Evolutionary conservation across 30 jellyfish, hydroid and myxozoan genomes (phyloP), one percentile per base, ranked within the genome.

Genomic region (Catostylus mosaicus): DNA sequence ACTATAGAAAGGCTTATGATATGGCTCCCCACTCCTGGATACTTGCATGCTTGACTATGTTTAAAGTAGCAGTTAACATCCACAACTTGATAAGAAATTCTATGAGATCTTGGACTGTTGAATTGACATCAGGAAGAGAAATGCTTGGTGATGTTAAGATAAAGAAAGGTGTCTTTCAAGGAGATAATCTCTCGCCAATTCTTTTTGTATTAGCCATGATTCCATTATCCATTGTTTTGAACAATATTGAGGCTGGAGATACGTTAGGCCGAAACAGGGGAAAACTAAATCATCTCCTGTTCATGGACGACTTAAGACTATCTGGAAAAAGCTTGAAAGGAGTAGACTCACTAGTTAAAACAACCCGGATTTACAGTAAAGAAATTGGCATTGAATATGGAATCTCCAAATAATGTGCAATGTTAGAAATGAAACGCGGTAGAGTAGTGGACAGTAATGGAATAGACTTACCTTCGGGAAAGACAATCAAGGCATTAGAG

Each of bases 81-180:
- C 1, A 3, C 18, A 43, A 35, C 34, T 34, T 75, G 29, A 16
- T 75, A 50, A 36, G 34, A 12, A n/a, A 75, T 62, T 0, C 40
- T 0, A 54, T 75, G 78, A 54, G n/a, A 20, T 2, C 26, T 32
- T 75, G 75, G 87, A 75, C 34, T 8, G 40, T 45, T 33, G 78
- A 27, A 29, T 34, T 75, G 40, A 75, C 20, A 36, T 12, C 75
- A 19, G 71, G 80, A 24, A 50, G 38, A 34, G 69, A 33, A 33
- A 57, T 9, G 34, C 47, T 59, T 61, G 80, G 50, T 37, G 69
- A 66, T 12, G 64, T 70, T 22, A 56, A 52, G 33, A 56, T 82
- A 2, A 52, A 59, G 38, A 51, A 87, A 16, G 86, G 93, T 2
- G 69, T 70, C 60, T 82, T 82, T 68, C 93, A 70, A 54, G 87